Conservation (phyloP, 2,113 vertebrate genomes). For the Ceyx melanurus region DNA sequence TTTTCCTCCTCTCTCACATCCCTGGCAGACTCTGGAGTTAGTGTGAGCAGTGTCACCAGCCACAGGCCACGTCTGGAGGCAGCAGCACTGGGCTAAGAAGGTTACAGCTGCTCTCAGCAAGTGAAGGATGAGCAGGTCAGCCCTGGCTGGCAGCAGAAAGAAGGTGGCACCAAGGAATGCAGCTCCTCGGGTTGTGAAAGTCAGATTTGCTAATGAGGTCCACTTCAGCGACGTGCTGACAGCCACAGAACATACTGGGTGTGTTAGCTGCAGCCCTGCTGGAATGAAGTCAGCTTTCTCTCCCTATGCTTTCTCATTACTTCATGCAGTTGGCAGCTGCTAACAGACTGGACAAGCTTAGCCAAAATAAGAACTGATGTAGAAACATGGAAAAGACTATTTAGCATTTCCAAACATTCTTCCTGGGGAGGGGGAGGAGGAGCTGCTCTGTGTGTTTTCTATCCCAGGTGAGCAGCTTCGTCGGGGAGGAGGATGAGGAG, state of each 20-base stretch:
- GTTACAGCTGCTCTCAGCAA: background rate
- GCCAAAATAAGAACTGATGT: conserved; percentile 28
- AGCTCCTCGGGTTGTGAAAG: background rate
- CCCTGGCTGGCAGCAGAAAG: background rate
- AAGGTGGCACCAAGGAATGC: background rate
- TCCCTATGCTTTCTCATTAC: conserved; percentile 29
- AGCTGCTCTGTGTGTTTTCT: background rate
- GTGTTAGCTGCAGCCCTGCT: background rate
- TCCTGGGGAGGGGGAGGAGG: background rate
- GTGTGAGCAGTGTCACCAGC: background rate
- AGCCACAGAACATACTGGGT: conserved; percentile 22
- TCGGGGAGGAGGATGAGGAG: background rate
- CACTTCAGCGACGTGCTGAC: background rate
- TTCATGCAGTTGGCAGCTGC: conserved; percentile 48
- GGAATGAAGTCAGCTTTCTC: conserved; percentile 40
- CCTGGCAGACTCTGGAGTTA: background rate
- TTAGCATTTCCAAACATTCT: background rate
- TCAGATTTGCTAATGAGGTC: background rate
- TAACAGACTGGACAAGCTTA: background rate
- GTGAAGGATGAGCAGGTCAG: background rate
- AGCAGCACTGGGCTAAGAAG: background rate
- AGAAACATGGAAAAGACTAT: conserved; percentile 30
- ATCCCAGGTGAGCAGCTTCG: background rate
- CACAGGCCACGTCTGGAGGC: background rate
- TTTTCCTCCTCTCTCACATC: background rate